Evolutionary conservation across 2,113 vertebrate species (phyloP).

Genomic region (Malurus melanocephalus): DNA sequence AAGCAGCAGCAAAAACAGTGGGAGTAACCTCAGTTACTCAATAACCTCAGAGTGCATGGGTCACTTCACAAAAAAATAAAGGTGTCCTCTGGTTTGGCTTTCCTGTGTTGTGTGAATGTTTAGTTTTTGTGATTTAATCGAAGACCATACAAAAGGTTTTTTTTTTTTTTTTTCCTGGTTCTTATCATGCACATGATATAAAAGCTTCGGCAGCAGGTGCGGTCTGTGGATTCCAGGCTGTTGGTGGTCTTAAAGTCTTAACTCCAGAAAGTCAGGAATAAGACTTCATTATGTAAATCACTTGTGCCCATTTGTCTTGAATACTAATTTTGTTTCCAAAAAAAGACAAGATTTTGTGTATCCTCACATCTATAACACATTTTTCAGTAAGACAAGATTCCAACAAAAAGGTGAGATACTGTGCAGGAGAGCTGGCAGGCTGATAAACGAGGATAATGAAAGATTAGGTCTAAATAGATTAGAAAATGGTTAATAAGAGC

Average conservation of each 20-base stretch:
- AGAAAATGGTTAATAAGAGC: background rate
- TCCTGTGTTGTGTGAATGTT: background rate
- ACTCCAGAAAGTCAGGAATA: background rate
- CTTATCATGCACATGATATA: accelerated
- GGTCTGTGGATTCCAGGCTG: background rate
- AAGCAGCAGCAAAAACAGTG: background rate
- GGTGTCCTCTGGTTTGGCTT: background rate
- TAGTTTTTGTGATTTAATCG: background rate
- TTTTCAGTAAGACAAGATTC: background rate
- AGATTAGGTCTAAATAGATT: background rate
- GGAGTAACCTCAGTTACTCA: background rate
- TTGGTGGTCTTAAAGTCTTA: background rate
- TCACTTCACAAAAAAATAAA: background rate
- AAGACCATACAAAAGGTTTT: background rate
- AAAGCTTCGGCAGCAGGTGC: background rate
- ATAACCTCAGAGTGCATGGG: background rate
- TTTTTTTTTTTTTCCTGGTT: background rate
- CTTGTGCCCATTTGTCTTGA: background rate
- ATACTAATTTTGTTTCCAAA: background rate
- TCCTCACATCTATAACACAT: background rate
- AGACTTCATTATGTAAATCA: background rate
- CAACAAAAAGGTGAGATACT: background rate
- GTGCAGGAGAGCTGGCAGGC: background rate
- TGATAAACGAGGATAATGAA: background rate
- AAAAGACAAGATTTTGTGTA: background rate